phyloP scores from a whole-genome alignment of 1,140 invertebrate genomes.

The Dufourea novaeangliae region DNA sequence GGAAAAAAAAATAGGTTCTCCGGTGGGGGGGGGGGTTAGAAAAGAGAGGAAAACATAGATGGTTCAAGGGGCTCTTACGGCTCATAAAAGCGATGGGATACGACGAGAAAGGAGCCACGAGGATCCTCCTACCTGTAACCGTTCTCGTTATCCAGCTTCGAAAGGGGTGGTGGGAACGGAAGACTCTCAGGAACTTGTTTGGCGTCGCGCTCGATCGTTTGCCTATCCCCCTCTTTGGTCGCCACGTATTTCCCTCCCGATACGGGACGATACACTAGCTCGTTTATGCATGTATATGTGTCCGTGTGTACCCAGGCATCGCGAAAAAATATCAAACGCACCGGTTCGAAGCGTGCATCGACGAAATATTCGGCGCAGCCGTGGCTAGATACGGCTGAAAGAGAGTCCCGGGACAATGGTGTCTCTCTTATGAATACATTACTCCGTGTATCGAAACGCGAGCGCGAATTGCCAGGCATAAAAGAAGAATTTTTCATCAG shows the following conservation, averaged over 20 bases:
- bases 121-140: conserved; percentile 1
- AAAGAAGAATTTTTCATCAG: conserved; percentile 53
- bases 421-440: conserved; percentile 47
- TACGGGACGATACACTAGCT: not conserved
- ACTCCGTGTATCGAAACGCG: conserved; percentile 48
- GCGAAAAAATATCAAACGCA: conserved; percentile 22
- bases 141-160: conserved; percentile 12
- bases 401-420: not conserved
- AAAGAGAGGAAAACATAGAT: not conserved
- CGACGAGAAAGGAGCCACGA: not conserved
- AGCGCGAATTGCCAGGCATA: conserved; percentile 38
- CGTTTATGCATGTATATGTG: no score
- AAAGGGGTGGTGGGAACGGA: no score
- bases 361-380: conserved; percentile 19
- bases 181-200: not conserved
- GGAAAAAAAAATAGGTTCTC: no score
- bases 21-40: not conserved
- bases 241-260: not conserved
- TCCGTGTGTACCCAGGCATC: no score
- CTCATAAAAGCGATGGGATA: conserved; percentile 23
- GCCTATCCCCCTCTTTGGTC: not conserved
- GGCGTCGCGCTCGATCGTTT: not conserved
- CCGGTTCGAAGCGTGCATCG: conserved; percentile 3
- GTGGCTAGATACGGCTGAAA: not conserved
- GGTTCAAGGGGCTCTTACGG: conserved; percentile 3